Conservation (phyloP, 2,113 vertebrate genomes). For the Poecile atricapillus region DNA sequence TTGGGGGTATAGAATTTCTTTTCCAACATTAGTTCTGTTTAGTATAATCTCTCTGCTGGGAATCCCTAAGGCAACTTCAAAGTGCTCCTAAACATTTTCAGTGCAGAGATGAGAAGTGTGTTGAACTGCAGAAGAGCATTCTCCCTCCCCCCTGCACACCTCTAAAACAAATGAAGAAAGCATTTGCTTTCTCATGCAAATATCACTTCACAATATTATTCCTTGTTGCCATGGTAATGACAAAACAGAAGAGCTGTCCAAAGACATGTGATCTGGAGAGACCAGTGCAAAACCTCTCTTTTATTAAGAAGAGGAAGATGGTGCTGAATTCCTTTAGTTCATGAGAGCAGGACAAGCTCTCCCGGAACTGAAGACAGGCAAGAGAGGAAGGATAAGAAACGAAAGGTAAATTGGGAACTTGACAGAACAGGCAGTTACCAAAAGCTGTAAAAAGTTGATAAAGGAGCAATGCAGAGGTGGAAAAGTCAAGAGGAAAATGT, state of each 20-base stretch:
- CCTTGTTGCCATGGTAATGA: not conserved
- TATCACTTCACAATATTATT: conserved; percentile 55
- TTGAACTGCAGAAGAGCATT: not conserved
- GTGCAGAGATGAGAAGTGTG: not conserved
- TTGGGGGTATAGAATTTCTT: not conserved
- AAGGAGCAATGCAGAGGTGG: not conserved
- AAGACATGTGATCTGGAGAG: conserved; percentile 18
- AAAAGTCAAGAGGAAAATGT: not conserved
- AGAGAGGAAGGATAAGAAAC: not conserved
- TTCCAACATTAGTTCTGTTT: not conserved
- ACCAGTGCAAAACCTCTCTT: not conserved
- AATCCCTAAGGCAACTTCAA: not conserved
- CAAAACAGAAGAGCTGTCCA: conserved; percentile 49
- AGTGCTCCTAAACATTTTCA: not conserved
- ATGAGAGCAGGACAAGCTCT: not conserved
- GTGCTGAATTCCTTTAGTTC: not conserved
- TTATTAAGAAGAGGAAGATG: not conserved
- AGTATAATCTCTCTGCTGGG: not conserved
- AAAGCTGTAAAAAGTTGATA: not conserved
- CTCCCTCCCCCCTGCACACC: not conserved
- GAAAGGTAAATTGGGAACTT: not conserved
- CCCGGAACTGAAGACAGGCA: not conserved
- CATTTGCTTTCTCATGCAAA: conserved; percentile 35
- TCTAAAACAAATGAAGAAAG: conserved; percentile 31
- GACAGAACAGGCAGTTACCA: not conserved